Conservation (phyloP, 2,888 invertebrate genomes). For the Dione vanillae region DNA sequence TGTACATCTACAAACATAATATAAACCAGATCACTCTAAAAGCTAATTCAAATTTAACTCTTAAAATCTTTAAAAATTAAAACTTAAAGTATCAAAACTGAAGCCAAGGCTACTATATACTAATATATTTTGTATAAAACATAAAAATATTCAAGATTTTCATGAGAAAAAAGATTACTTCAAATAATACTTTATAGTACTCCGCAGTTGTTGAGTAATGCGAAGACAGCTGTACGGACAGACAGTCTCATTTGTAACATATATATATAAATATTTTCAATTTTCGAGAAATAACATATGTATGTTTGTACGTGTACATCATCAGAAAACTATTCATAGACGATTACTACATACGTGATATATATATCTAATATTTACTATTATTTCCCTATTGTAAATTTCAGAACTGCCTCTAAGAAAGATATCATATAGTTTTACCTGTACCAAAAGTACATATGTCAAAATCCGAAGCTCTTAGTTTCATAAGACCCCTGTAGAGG, state of each 20-base stretch:
- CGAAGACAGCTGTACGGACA: constrained; percentile 19
- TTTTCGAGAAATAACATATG: not conserved
- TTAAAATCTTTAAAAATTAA: not conserved
- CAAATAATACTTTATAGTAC: constrained; percentile 4
- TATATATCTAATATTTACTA: not conserved
- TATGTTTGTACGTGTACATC: not conserved
- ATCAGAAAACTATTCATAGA: constrained; percentile 13
- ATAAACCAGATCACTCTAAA: no score
- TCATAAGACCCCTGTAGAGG: no score
- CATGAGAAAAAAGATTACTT: not conserved
- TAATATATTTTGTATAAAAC: not conserved
- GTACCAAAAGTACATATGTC: no score
- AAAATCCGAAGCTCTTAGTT: no score
- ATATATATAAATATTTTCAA: not conserved
- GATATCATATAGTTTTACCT: no score
- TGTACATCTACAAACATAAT: no score
- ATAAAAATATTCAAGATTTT: not conserved
- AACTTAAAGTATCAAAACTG: not conserved
- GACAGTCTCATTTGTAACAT: constrained; percentile 2
- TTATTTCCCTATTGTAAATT: not conserved
- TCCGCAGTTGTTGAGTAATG: not conserved
- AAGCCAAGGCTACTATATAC: not conserved
- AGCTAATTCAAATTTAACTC: not conserved
- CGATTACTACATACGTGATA: not conserved
- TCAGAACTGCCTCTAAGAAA: not conserved